Base-by-base conservation (phyloP, 2,888 invertebrate species). In the Drosophila histrio region DNA sequence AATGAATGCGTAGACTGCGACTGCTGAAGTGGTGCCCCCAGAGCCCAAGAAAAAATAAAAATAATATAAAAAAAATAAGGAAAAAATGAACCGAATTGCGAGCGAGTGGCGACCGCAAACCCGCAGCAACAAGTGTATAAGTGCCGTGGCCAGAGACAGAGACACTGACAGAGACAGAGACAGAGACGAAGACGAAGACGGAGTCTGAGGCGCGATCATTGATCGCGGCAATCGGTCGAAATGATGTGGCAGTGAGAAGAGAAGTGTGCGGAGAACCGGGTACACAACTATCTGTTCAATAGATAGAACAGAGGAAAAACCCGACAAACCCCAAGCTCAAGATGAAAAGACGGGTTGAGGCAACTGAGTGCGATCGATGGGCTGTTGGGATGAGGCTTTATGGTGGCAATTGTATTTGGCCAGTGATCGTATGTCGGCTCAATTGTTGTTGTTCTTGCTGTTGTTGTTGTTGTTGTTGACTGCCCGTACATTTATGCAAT, bases 111-210 rank as follows among this genome's bases (percentile, higher is more conserved):
- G 74, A 87, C 90, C 88, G 80, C 89, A 89, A 87, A 89, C 89
- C 90, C 89, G 90, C 89, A 88, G 89, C 87, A 89, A 90, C 90
- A 90, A 90, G 90, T 90, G 90, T 88, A 90, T 88, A 89, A 90
- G 89, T 90, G 90, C 87, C 87, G 47, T 68, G 54, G 77, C 69
- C 60, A 30, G 53, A 43, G 44, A 38, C 47, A 11, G 44, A 34
- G 43, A 21, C 6, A 28, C 39, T 44, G 58, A 17, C 19, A 11
- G 39, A 17, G 22, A 41, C 19, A 39, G 59, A 44, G 34, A 8
- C 26, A 22, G 50, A 47, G 58, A 44, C 46, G 36, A 30, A 64
- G 52, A 56, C 49, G 13, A 44, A 46, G 63, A 34, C 52, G 22
- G 46, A 67, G 72, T 41, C 50, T 15, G 28, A 54, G 61, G 22